These are phyloP conservation scores for Holacanthella duospinosa DNA, from an alignment of 2,888 invertebrate species.

Conservation along the genomic window DNA sequence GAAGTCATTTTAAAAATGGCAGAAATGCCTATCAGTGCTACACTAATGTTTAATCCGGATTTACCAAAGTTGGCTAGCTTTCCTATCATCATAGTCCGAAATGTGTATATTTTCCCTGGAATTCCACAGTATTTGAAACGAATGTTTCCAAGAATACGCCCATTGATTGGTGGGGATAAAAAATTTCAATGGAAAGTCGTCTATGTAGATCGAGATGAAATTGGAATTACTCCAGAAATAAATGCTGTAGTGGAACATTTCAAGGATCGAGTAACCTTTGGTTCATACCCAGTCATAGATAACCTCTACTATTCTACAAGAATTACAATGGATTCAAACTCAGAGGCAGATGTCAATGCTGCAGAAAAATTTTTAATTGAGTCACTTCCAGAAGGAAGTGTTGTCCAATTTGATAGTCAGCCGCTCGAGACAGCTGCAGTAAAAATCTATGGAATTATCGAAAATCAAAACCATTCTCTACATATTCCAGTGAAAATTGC, in stretches of 20 bases:
- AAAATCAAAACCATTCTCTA: constrained; percentile 25
- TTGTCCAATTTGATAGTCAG: constrained; percentile 45
- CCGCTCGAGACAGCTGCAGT: constrained; percentile 39
- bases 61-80: constrained; percentile 41
- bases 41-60: constrained; percentile 47
- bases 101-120: constrained; percentile 62
- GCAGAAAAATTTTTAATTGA: constrained; percentile 41
- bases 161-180: constrained; percentile 7
- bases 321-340: constrained; percentile 46
- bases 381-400: constrained; percentile 42
- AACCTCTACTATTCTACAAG: constrained; percentile 48
- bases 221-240: constrained; percentile 42
- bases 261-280: constrained; percentile 46
- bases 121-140: constrained; percentile 49
- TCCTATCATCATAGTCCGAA: constrained; percentile 47
- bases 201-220: constrained; percentile 40
- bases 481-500: constrained; percentile 33
- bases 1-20: constrained; percentile 41
- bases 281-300: constrained; percentile 49
- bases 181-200: constrained; percentile 2
- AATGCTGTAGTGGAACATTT: constrained; percentile 45
- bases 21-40: constrained; percentile 41
- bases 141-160: constrained; percentile 31
- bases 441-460: constrained; percentile 31
- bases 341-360: constrained; percentile 40